Evolutionary conservation across 37 sponge, comb jelly and placozoan genomes (phyloP).

Genomic region (Axinella damicornis): DNA sequence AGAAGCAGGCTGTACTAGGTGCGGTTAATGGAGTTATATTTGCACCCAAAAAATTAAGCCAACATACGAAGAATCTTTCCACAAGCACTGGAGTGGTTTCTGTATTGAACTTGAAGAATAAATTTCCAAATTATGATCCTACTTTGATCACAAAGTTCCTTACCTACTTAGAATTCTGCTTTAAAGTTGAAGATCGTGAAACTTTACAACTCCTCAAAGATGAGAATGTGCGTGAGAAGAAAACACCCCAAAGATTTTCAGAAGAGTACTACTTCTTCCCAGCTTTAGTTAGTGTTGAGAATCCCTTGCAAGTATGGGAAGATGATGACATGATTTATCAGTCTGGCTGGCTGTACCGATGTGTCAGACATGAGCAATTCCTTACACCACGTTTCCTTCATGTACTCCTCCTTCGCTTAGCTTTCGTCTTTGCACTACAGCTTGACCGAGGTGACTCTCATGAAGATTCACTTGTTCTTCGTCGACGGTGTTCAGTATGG

Average conservation of each 20-base stretch:
- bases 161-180: slow-evolving; percentile 31
- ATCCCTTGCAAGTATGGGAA: not conserved
- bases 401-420: slow-evolving; percentile 19
- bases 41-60: too few relatives aligned
- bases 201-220: not conserved
- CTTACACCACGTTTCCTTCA: slow-evolving; percentile 32
- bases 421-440: slow-evolving; percentile 3
- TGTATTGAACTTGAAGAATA: not conserved
- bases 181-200: not conserved
- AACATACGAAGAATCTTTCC: not conserved
- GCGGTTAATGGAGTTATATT: too few relatives aligned
- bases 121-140: slow-evolving; percentile 21
- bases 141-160: slow-evolving; percentile 14
- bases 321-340: not conserved
- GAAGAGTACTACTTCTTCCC: slow-evolving; percentile 46
- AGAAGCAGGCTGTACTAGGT: too few relatives aligned
- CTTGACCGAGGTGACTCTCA: not conserved
- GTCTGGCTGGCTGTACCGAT: slow-evolving; percentile 5
- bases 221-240: not conserved
- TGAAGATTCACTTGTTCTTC: not conserved
- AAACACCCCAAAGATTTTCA: not conserved
- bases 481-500: slow-evolving; percentile 25
- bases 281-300: not conserved
- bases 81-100: slow-evolving; percentile 17
- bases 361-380: not conserved